Percentiles rank a stretch among this genome's conserved stretches.
Evolutionary conservation across 2,888 invertebrate genomes (phyloP).

Genomic region (Caenorhabditis zanzibari): DNA sequence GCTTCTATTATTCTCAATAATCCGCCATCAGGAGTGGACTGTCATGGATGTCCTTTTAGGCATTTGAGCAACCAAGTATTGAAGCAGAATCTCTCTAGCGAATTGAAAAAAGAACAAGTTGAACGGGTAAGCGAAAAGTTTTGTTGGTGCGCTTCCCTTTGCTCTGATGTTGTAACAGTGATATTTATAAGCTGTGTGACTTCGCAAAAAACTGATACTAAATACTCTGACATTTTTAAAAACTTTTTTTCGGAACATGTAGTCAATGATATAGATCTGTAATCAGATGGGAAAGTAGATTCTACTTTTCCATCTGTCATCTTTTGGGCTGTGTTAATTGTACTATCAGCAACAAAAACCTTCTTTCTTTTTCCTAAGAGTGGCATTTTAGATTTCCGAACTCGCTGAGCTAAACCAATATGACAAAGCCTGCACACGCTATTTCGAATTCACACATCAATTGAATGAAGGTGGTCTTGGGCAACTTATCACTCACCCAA

Average conservation of each 20-base stretch:
- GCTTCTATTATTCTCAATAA: constrained; percentile 90
- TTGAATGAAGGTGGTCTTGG: constrained; percentile 78
- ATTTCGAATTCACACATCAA: constrained; percentile 80
- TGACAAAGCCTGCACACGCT: constrained; percentile 81
- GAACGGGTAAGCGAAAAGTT: constrained; percentile 59
- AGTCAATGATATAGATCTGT: too few species aligned
- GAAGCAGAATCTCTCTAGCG: constrained; percentile 81
- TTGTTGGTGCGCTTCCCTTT: too few species aligned
- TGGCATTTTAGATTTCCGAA: constrained; percentile 67
- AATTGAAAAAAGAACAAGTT: constrained; percentile 70
- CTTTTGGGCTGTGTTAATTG: too few species aligned
- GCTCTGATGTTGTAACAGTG: too few species aligned
- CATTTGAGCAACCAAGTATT: constrained; percentile 89
- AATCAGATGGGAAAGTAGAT: too few species aligned
- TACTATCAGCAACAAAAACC: too few species aligned
- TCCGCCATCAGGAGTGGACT: constrained; percentile 89
- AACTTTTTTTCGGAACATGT: too few species aligned
- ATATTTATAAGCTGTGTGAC: too few species aligned
- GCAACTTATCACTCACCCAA: constrained; percentile 82
- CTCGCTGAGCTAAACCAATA: constrained; percentile 67
- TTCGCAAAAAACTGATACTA: background rate
- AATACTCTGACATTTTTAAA: too few species aligned
- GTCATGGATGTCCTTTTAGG: constrained; percentile 95
- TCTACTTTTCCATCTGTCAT: too few species aligned
- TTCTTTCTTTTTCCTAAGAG: too few species aligned